These are phyloP conservation scores for Chaenocephalus aceratus DNA, from an alignment of 2,113 vertebrate genomes.

Conservation along the genomic window DNA sequence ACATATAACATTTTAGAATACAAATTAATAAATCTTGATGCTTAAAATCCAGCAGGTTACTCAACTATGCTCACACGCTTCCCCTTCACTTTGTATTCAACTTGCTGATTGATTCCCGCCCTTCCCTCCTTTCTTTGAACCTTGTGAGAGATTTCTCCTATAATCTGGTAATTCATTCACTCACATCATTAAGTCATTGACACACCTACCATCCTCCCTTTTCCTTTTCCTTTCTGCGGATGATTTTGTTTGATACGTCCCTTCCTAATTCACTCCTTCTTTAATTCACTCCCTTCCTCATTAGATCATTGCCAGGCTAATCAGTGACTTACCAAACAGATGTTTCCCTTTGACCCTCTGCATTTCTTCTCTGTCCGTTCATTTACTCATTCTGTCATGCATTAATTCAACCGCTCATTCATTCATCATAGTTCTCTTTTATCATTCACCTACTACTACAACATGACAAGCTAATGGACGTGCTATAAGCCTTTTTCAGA, in stretches of 20 bases:
- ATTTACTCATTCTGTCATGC: not conserved
- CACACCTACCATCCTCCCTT: not conserved
- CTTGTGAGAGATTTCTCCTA: not conserved
- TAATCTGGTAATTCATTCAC: not conserved
- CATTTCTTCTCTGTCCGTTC: not conserved
- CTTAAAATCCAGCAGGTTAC: not conserved
- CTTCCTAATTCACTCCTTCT: not conserved
- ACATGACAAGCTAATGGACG: constrained; percentile 21
- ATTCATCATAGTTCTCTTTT: not conserved
- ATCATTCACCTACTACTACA: not conserved
- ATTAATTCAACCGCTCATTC: not conserved
- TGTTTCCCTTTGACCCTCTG: not conserved
- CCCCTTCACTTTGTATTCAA: not conserved
- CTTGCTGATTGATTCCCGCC: not conserved
- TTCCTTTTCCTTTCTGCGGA: not conserved
- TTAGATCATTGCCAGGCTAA: not conserved
- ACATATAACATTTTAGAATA: not conserved
- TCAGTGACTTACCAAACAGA: constrained; percentile 9
- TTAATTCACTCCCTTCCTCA: not conserved
- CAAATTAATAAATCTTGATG: not conserved
- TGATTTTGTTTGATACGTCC: not conserved
- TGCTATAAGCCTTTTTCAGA: not conserved
- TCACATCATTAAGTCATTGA: not conserved
- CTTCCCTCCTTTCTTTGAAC: not conserved
- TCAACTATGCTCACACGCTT: too few species aligned